Base-by-base conservation (phyloP, 30 jellyfish, hydroid and myxozoan genomes). In the Chrysaora quinquecirrha region DNA sequence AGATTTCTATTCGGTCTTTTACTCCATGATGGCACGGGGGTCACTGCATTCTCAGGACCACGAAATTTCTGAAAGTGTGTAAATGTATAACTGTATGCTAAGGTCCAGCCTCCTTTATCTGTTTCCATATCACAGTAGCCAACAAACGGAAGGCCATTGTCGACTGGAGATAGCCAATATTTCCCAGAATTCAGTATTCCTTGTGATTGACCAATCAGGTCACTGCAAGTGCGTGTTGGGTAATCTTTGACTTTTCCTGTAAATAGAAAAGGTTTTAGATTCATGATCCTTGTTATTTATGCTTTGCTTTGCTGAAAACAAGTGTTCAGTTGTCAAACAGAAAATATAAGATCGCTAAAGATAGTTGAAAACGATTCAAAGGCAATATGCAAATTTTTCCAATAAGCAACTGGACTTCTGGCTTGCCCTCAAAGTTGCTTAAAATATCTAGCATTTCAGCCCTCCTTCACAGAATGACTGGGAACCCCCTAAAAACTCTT, bases 81-180 rank as follows among this genome's bases (percentile, higher is more conserved):
- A 64, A 79, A 88, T 0, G 97, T 91, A 70, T 76, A 91, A 54
- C 89, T 69, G 69, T 91, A 85, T 33, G 88, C 95, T 46, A 91
- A 61, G 2, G 96, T 80, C 98, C 98, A 91, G 56, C 98, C 98
- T 18, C 98, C 98, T 0, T 75, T 66, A 20, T 76, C 92, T 0
- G 82, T 86, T 3, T 91, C 97, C 98, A 91, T 91, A 56, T 91
- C 90, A 67, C 98, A 91, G 49, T 91, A 91, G 43, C 96, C 97
- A 86, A 91, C 58, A 56, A 91, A 91, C 3, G 98, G 95, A 19
- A 62, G 21, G 48, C 89, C 96, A 32, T 75, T 73, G 43, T 76
- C 76, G 23, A 52, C 64, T 0, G 98, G 98, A 23, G 95, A 78
- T 20, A 91, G 73, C 98, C 98, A 91, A 54, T 85, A 91, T 30